phyloP scores from a whole-genome alignment of 2,113 vertebrate genomes.

The Uria aalge region DNA sequence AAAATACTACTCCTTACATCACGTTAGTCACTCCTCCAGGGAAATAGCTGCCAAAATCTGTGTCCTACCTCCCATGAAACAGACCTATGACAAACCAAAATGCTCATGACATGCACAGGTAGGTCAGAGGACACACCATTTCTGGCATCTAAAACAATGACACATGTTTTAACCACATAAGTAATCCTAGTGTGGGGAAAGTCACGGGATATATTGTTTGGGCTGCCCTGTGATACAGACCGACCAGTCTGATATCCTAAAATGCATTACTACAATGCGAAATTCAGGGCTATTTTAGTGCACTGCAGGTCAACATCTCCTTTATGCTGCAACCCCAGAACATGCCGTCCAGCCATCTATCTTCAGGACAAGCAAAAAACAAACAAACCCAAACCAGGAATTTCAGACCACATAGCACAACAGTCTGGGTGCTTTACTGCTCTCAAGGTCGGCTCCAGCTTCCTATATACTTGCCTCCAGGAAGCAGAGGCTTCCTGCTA shows the following conservation, averaged over 20 bases:
- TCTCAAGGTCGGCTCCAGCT: neutral
- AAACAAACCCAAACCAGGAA: neutral
- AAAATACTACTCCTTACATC: neutral
- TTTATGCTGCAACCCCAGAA: neutral
- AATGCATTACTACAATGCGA: fast-evolving
- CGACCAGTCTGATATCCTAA: neutral
- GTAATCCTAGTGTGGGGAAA: neutral
- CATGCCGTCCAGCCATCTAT: neutral
- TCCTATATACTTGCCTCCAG: neutral
- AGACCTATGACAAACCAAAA: neutral
- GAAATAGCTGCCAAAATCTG: neutral
- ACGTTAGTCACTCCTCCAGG: neutral
- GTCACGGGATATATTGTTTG: neutral
- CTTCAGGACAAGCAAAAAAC: neutral
- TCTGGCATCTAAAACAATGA: neutral
- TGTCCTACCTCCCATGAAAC: neutral
- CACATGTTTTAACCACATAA: neutral
- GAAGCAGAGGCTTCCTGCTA: neutral
- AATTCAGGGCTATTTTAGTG: neutral
- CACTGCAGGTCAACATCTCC: neutral
- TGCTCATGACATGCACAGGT: neutral
- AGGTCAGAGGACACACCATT: neutral
- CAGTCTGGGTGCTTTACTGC: neutral
- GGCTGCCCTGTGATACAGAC: neutral
- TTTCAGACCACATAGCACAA: neutral